These are phyloP conservation scores for Scopus umbretta DNA, from an alignment of 2,113 vertebrate genomes.

Conservation along the genomic window DNA sequence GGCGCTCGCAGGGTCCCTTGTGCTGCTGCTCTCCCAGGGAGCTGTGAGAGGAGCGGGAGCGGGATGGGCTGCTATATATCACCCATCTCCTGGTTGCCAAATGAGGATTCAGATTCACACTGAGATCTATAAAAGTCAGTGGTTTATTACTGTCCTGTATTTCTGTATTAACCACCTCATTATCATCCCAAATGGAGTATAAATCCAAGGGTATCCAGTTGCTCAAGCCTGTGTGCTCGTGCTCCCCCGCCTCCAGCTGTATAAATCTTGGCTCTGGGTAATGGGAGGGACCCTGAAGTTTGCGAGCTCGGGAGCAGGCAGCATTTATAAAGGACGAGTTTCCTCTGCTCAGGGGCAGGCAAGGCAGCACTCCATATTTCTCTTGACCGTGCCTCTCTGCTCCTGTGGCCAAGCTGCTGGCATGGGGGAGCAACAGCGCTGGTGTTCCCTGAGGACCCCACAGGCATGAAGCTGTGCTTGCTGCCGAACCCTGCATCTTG, in stretches of 20 bases:
- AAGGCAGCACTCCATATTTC: neutral
- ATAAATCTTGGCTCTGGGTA: slow-evolving; percentile 18
- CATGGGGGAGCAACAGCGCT: rapidly evolving
- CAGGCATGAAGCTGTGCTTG: rapidly evolving
- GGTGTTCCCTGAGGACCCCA: rapidly evolving
- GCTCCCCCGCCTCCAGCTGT: neutral
- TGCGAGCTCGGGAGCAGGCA: neutral
- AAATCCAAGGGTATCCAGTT: slow-evolving; percentile 63
- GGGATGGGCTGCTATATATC: slow-evolving; percentile 32
- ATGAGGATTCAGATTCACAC: slow-evolving; percentile 66
- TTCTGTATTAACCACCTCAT: slow-evolving; percentile 73
- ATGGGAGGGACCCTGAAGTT: neutral
- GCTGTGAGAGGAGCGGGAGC: neutral
- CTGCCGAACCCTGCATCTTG: rapidly evolving
- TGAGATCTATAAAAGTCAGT: slow-evolving; percentile 67
- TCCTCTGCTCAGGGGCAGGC: neutral
- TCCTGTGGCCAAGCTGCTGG: neutral
- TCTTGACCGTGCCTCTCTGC: neutral
- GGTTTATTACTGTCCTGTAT: slow-evolving; percentile 68
- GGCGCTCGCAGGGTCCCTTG: neutral
- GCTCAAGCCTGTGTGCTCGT: neutral
- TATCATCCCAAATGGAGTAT: slow-evolving; percentile 69
- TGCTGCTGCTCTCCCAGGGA: slow-evolving; percentile 31
- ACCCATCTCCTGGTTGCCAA: slow-evolving; percentile 49
- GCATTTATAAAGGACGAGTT: neutral